Conservation (phyloP, 2,113 vertebrate genomes). For the Cyprinodon tularosa region DNA sequence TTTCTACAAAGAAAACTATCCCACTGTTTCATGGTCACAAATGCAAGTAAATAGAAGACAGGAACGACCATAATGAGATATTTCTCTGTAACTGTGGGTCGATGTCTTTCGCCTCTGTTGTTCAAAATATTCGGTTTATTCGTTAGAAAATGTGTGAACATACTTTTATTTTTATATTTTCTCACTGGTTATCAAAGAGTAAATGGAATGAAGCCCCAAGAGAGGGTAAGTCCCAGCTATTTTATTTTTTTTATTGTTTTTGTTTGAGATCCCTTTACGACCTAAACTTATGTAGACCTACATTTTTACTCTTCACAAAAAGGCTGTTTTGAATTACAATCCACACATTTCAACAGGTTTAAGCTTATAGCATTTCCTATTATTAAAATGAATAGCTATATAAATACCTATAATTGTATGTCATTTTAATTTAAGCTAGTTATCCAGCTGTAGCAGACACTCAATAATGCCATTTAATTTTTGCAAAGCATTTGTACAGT, state of each 20-base stretch:
- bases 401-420: too few relatives aligned
- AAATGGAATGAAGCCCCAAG: neutral
- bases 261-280: neutral
- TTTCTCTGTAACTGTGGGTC: constrained; percentile 5
- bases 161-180: neutral
- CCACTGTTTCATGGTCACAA: neutral
- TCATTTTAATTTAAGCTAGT: too few relatives aligned
- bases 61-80: constrained; percentile 8
- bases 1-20: neutral
- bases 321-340: too few relatives aligned
- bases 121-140: neutral
- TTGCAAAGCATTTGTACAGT: too few relatives aligned
- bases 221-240: neutral
- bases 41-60: neutral
- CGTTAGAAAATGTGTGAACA: neutral
- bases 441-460: too few relatives aligned
- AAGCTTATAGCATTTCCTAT: too few relatives aligned
- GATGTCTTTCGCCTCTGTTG: neutral
- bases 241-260: neutral
- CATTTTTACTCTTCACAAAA: neutral
- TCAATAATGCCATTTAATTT: too few relatives aligned
- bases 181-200: neutral
- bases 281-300: neutral
- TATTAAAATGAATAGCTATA: too few relatives aligned
- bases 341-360: too few relatives aligned